phyloP scores from a whole-genome alignment of 2,888 invertebrate genomes.

The Morinoia aosen region DNA sequence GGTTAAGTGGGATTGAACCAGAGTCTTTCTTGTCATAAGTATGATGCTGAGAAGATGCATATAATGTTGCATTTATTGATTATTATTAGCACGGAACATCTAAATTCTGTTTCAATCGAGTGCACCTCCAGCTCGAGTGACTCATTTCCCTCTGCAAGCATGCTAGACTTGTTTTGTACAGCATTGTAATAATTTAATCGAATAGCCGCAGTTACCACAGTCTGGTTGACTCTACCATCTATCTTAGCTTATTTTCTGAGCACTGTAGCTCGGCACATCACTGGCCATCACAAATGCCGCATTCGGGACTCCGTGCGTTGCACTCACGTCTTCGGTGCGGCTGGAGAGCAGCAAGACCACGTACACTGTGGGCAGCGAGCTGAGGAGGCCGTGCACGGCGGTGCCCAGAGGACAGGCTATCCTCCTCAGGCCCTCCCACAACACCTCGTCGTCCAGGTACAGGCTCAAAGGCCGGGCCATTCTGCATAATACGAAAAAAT shows the following conservation, averaged over 20 bases:
- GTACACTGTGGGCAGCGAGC: conserved; percentile 49
- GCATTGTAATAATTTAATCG: too few species aligned
- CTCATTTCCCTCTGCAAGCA: too few species aligned
- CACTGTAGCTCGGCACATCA: too few species aligned
- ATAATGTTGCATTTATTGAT: background rate
- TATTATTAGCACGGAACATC: background rate
- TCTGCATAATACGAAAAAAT: background rate
- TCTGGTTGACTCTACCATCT: too few species aligned
- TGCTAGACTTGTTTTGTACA: too few species aligned
- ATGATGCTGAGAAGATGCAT: too few species aligned
- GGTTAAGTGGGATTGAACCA: too few species aligned
- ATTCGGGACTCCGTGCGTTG: background rate
- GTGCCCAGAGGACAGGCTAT: conserved; percentile 36
- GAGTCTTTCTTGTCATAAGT: too few species aligned
- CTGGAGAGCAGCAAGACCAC: conserved; percentile 19
- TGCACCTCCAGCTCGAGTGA: too few species aligned
- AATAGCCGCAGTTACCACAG: too few species aligned
- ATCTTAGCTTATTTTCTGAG: too few species aligned
- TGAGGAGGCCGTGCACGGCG: conserved; percentile 48
- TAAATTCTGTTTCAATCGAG: background rate
- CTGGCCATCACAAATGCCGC: too few species aligned
- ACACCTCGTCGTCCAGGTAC: conserved; percentile 62
- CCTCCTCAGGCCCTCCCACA: conserved; percentile 42
- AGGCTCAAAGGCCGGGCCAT: conserved; percentile 61
- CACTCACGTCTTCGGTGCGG: background rate